Evolutionary conservation across 30 jellyfish, hydroid and myxozoan genomes (phyloP).

Genomic region (Clytia hemisphaerica): DNA sequence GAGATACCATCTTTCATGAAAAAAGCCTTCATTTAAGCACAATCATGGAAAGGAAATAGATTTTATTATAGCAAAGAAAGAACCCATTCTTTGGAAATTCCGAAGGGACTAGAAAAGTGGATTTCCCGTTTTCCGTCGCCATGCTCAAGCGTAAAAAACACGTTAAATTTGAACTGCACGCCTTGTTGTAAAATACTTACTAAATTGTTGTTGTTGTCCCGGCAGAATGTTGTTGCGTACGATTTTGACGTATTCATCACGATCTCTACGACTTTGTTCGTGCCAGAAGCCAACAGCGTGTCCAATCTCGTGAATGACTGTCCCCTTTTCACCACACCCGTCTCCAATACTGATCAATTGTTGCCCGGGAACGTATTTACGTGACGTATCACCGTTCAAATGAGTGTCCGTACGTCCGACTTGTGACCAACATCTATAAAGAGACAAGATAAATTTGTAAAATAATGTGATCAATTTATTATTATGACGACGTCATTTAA

Average conservation of each 20-base stretch:
- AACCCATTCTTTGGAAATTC: too few species aligned
- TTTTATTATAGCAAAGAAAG: neutral
- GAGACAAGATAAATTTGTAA: too few species aligned
- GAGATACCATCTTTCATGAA: too few species aligned
- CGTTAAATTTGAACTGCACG: neutral
- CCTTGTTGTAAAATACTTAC: conserved; percentile 45
- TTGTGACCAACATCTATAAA: conserved; percentile 76
- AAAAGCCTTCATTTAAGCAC: too few species aligned
- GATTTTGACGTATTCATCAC: conserved; percentile 62
- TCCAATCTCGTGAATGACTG: conserved; percentile 89
- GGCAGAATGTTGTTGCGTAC: conserved; percentile 43
- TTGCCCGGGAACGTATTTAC: conserved; percentile 40
- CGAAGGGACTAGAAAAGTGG: too few species aligned
- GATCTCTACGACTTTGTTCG: conserved; percentile 88
- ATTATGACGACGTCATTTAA: neutral
- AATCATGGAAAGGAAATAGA: too few species aligned
- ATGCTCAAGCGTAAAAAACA: neutral
- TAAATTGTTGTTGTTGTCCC: conserved; percentile 59
- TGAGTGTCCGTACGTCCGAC: conserved; percentile 75
- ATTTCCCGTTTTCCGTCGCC: too few species aligned
- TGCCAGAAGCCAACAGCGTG: conserved; percentile 97
- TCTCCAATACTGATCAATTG: conserved; percentile 76
- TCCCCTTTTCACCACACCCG: conserved; percentile 71
- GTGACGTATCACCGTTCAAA: neutral
- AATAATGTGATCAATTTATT: neutral